Conservation (phyloP, 2,113 vertebrate genomes). For the Nibea albiflora region DNA sequence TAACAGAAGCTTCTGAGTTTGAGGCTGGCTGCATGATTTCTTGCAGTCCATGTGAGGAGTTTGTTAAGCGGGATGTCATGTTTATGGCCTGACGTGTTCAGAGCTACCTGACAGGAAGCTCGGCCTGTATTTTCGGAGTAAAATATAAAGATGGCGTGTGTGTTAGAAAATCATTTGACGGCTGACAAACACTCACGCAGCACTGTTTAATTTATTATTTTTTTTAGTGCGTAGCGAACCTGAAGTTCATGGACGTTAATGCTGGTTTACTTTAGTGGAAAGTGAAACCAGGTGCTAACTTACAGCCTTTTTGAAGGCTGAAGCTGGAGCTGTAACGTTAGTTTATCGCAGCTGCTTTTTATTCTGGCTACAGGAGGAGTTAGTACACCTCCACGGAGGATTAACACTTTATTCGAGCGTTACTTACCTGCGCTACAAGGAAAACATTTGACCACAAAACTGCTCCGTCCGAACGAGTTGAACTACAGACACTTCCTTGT, state of each 20-base stretch:
- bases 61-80: no score
- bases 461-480: not conserved
- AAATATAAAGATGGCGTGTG: not conserved
- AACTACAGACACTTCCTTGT: constrained; percentile 58
- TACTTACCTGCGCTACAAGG: constrained; percentile 59
- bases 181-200: not conserved
- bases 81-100: not conserved
- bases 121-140: not conserved
- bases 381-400: accelerated
- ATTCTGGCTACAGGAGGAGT: not conserved
- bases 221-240: not conserved
- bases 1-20: not conserved
- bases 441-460: constrained; percentile 19
- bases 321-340: no score
- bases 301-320: not conserved
- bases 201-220: no score
- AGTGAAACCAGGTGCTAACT: constrained; percentile 49
- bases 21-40: not conserved
- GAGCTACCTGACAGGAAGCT: constrained; percentile 5
- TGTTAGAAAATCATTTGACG: accelerated
- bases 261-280: not conserved
- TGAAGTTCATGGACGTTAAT: not conserved
- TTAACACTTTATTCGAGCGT: not conserved
- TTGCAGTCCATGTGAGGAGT: accelerated
- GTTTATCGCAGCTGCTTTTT: not conserved